Conservation (phyloP, 2,888 invertebrate genomes). For the Drosophila colorata region DNA sequence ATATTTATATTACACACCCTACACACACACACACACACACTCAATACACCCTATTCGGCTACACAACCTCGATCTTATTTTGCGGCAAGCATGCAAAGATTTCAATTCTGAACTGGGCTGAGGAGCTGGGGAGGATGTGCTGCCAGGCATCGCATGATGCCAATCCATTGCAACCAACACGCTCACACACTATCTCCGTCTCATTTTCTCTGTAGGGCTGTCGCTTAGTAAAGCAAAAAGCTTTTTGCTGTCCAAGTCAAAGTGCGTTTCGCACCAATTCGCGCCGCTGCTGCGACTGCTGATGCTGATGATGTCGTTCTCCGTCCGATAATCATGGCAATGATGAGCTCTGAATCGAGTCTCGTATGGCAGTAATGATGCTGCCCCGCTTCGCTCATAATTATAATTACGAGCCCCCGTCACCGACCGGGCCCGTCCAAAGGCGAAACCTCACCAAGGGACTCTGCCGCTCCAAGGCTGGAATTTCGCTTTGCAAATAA, state of each 20-base stretch:
- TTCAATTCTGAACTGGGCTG: conserved; percentile 12
- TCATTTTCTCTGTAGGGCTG: neutral
- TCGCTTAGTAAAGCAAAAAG: conserved; percentile 44
- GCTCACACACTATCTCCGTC: conserved; percentile 7
- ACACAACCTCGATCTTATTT: conserved; percentile 8
- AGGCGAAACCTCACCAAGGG: conserved; percentile 22
- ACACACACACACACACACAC: conserved; percentile 10
- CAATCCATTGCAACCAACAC: conserved; percentile 38
- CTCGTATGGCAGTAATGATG: conserved; percentile 71
- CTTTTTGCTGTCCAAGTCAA: conserved; percentile 71
- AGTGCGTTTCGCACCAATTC: conserved; percentile 80
- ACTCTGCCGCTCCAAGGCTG: conserved; percentile 60
- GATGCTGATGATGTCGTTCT: conserved; percentile 71
- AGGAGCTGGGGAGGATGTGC: conserved; percentile 11
- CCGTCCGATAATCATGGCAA: conserved; percentile 75
- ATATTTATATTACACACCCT: neutral
- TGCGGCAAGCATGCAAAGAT: conserved; percentile 38
- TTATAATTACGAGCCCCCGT: conserved; percentile 69
- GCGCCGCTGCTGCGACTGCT: conserved; percentile 32
- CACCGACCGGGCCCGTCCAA: conserved; percentile 2
- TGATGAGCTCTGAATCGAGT: conserved; percentile 66
- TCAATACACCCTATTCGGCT: conserved; percentile 11
- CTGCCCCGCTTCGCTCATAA: conserved; percentile 70
- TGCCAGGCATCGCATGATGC: conserved; percentile 68
- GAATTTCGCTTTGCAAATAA: conserved; percentile 81